These are phyloP conservation scores for Oreonectes daqikongensis DNA, from an alignment of 2,797 vertebrate genomes.

Conservation along the genomic window DNA sequence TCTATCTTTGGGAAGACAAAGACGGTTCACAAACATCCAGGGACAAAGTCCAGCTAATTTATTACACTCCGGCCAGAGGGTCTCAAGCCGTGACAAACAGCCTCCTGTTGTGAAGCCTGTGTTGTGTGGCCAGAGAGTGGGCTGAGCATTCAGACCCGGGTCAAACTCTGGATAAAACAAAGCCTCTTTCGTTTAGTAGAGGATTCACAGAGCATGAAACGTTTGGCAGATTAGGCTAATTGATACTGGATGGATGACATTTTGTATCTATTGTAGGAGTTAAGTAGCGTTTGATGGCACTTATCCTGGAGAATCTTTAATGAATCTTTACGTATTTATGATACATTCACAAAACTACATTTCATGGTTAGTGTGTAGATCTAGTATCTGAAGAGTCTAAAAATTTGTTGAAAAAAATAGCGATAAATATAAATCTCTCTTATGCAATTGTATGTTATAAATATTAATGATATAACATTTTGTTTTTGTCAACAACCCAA, in stretches of 20 bases:
- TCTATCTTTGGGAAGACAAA: constrained; percentile 35
- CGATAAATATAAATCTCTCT: too few relatives aligned
- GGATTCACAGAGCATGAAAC: constrained; percentile 43
- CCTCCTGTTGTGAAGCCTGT: constrained; percentile 74
- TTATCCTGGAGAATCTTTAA: constrained; percentile 17
- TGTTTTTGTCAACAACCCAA: too few relatives aligned
- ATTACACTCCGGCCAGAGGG: constrained; percentile 66
- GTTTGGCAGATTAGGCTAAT: constrained; percentile 52
- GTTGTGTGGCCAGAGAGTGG: constrained; percentile 70
- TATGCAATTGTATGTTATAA: too few relatives aligned
- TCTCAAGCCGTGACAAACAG: constrained; percentile 74
- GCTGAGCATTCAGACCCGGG: constrained; percentile 43
- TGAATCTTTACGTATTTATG: neutral
- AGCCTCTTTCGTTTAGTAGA: constrained; percentile 34
- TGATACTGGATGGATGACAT: constrained; percentile 60
- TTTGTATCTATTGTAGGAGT: constrained; percentile 56
- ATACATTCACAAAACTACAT: too few relatives aligned
- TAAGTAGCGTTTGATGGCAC: constrained; percentile 51
- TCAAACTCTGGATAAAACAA: constrained; percentile 42
- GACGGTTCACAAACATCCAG: constrained; percentile 66
- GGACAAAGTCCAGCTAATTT: constrained; percentile 76
- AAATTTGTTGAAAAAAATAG: too few relatives aligned
- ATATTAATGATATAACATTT: too few relatives aligned
- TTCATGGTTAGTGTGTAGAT: too few relatives aligned
- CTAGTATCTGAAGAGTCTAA: too few relatives aligned